Evolutionary conservation across 1,140 invertebrate species (phyloP), one percentile per base, ranked within the genome.

Genomic region (Trichonephila clavipes): DNA sequence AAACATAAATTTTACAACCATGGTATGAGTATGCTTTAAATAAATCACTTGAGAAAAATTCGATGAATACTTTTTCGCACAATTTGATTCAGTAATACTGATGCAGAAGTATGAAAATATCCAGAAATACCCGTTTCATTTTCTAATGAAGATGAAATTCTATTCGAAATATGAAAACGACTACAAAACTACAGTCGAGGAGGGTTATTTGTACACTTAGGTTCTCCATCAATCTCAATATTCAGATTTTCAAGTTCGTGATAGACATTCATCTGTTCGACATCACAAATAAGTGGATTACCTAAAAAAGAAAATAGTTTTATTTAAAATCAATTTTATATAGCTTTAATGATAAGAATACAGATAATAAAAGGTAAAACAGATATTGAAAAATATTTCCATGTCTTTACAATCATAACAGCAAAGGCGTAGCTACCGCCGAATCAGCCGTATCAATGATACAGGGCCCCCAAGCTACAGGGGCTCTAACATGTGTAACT

Each of bases 211-310:
- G 51, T 34, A 51, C 90, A 92, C 5, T 44, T 40, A 2, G 92
- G 92, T 88, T 24, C 18, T 62, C 92, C 92, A n/a, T 93, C 87
- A 4, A 93, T 61, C 82, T 93, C 86, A 12, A 93, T 89, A 12
- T 88, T 81, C 44, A 14, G 3, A 82, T 77, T 93, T 28, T 87
- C 21, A 44, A 93, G 24, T 82, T 59, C 24, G 28, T 88, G 86
- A 16, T 88, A 82, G 8, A 89, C 86, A 51, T 14, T 10, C 92
- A 93, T 93, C 44, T 93, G 92, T 51, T 93, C 86, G n/a, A 19
- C 92, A 61, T 93, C 92, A 58, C 92, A 93, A 58, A 82, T 64
- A 21, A 93, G 66, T 18, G 92, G 92, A 64, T 93, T 93, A 24
- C 86, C 92, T 93, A 72, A 2, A 88, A 44, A 66, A 89, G 64